phyloP scores from a whole-genome alignment of 2,888 invertebrate species.

The Metallyticus violacea region DNA sequence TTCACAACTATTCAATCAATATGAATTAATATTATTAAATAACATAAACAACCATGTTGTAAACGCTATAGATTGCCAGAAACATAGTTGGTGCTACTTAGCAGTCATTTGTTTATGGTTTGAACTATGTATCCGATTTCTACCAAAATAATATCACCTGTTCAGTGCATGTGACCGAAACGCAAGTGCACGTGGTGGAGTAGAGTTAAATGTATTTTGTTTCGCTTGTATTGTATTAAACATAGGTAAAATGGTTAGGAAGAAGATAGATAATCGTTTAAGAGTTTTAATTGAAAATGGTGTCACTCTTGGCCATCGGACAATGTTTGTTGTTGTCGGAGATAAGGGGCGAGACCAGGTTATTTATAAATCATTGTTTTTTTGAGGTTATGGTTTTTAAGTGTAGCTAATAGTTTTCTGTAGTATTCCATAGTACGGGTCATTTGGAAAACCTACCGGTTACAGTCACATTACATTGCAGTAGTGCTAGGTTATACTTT shows the following conservation, averaged over 20 bases:
- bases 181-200: not conserved
- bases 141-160: no score
- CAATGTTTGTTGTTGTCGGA: slow-evolving; percentile 92
- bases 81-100: no score
- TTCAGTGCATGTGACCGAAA: no score
- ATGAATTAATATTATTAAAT: no score
- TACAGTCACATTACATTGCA: not conserved
- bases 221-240: not conserved
- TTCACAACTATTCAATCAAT: no score
- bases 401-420: not conserved
- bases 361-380: slow-evolving; percentile 36
- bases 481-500: no score
- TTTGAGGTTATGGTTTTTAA: not conserved
- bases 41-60: no score
- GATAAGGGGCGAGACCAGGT: slow-evolving; percentile 96
- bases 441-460: not conserved
- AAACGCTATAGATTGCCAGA: no score
- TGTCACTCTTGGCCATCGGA: slow-evolving; percentile 82
- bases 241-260: slow-evolving; percentile 71
- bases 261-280: slow-evolving; percentile 96
- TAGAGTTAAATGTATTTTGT: not conserved
- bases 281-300: slow-evolving; percentile 97
- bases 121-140: no score
- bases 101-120: no score
- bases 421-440: not conserved